Base-by-base conservation (phyloP, 2,113 vertebrate species). In the Nannobrachium achirus region DNA sequence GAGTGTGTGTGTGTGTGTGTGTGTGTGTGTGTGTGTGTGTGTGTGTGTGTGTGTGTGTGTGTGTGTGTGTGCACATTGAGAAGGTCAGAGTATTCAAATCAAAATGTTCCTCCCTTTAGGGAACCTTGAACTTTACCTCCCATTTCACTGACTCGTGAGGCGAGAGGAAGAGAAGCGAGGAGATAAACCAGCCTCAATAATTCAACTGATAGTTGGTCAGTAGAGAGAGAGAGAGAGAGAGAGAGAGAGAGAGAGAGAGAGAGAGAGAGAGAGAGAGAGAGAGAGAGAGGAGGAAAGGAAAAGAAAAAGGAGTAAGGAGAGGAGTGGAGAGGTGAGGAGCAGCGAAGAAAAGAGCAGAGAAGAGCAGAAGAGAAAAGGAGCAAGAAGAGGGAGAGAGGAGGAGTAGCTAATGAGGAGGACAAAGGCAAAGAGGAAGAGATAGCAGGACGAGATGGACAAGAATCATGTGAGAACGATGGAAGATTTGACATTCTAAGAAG, bases 21-120 rank as follows among this genome's bases (percentile, higher is more conserved):
- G 59, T 51, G 75, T 9, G n/a, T 68, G 41, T 41, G 56, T 56
- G 60, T 69, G 64, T 71, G 69, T 57, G 51, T 56, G 53, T 8
- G 51, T 14, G 4, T 49, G 59, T 51, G 75, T 9, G n/a, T 68
- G 41, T 41, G 56, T 56, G 60, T 69, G 64, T 71, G 69, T 57
- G 51, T 56, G 53, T 8, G 53, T 56, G 53, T 16, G 15, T n/a
- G 15, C 14, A 14, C 48, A 50, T 50, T n/a, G 56, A 83, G 63
- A 85, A 83, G 82, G 84, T 83, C 79, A 75, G 56, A 19, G 49
- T 42, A 82, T 79, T 83, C 71, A 83, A 78, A 76, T 85, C 66
- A 74, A 62, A 46, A 38, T 63, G 66, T 56, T 56, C 33, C 45
- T 42, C 46, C 55, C 74, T 62, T 75, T 58, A 20, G 63, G 71